Evolutionary conservation across 2,797 vertebrate genomes (phyloP).

Genomic region (Oreochromis grahami): DNA sequence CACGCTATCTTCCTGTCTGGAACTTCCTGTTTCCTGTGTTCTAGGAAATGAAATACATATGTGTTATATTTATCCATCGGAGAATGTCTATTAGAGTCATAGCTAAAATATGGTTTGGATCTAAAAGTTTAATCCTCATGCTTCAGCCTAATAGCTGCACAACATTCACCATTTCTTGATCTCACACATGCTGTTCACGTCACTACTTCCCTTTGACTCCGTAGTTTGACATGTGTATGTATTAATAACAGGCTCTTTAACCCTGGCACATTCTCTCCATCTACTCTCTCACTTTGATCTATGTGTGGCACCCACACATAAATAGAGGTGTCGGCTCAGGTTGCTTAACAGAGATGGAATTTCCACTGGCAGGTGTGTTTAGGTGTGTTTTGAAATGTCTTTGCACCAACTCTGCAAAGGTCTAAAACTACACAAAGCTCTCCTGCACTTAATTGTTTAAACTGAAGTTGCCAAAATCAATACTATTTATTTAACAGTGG

Average conservation of each 20-base stretch:
- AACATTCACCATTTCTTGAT: not conserved
- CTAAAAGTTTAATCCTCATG: not conserved
- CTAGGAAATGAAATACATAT: slow-evolving; percentile 41
- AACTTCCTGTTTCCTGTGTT: slow-evolving; percentile 55
- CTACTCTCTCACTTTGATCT: not conserved
- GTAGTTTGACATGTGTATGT: not conserved
- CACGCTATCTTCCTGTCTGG: slow-evolving; percentile 25
- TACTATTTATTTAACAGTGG: not conserved
- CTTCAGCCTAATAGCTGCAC: not conserved
- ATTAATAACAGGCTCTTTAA: not conserved
- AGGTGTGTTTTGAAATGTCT: not conserved
- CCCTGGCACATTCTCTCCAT: not conserved
- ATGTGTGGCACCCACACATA: slow-evolving; percentile 3
- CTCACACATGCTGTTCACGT: not conserved
- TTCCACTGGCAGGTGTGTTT: not conserved
- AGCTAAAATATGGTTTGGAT: slow-evolving; percentile 7
- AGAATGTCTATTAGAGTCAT: slow-evolving; percentile 9
- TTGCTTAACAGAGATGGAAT: slow-evolving; percentile 5
- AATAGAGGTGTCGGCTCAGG: not conserved
- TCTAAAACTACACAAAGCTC: not conserved
- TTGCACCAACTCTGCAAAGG: not conserved
- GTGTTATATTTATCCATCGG: slow-evolving; percentile 22
- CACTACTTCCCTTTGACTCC: slow-evolving; percentile 3
- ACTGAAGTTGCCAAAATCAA: not conserved
- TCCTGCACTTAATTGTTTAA: not conserved